Base-by-base conservation (phyloP, 1,140 invertebrate species). In the Bombus fervidus region DNA sequence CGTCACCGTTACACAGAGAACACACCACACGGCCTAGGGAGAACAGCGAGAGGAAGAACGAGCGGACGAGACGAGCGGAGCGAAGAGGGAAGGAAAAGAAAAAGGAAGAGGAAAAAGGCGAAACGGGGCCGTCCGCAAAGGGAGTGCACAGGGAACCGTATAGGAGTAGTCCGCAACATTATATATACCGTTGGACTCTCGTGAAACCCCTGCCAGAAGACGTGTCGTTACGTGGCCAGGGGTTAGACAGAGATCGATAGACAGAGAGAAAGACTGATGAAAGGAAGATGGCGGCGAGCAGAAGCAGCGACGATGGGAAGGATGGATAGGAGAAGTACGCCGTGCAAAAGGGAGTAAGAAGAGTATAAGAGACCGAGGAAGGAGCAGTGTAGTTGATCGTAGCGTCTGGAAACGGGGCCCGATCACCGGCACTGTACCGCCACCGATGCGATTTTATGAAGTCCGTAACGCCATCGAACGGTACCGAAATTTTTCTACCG, bases 1-100 rank as follows among this genome's bases (percentile, higher is more conserved):
- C 86, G 83, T 91, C 90, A 91, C 90, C 90, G 90, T 91, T 91
- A 91, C 81, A 62, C 62, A 86, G n/a, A 31, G n/a, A 66, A 31
- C 64, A 31, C n/a, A 87, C 28, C 79, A 62, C 62, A 83, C 39
- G 62, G 37, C 41, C 81, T 59, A n/a, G 75, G 72, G 72, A 66
- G 59, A 62, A 28, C 28, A 62, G 59, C 59, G 71, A 71, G 43
- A 73, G 39, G 31, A 41, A 78, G 81, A 84, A 34, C 68, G 72
- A 74, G 59, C 43, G 85, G 64, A 72, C 75, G 31, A 41, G 53
- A 43, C 69, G 15, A 72, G 34, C n/a, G 43, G 22, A n/a, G 28
- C 59, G 66, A 37, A 37, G 34, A 34, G 8, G 34, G 15, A 9
- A 34, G 31, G 59, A 68, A 73, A 81, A 66, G 85, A 85, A 85